Base-by-base conservation (phyloP, 2,797 vertebrate species). In the Bradypus variegatus region DNA sequence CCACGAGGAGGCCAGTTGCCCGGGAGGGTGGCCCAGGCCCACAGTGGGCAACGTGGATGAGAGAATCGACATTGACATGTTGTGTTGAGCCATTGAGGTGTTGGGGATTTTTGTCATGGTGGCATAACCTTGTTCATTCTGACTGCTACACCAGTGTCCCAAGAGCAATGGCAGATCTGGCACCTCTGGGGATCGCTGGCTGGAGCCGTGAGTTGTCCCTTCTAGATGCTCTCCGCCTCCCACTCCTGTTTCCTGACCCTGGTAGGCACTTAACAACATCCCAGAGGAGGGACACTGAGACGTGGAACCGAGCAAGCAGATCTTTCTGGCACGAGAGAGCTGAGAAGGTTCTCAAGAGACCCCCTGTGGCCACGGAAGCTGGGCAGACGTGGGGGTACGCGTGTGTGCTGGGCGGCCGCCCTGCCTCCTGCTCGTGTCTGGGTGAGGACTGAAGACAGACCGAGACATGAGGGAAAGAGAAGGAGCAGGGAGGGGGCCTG, bases 301-400 rank as follows among this genome's bases (percentile, higher is more conserved):
- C 41, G 8, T 45, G 41, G 41, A 45, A 45, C 41, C 41, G 41
- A 45, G 41, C 41, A 8, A 45, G 41, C 41, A 45, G 41, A 45
- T 45, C 41, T 45, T 45, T 45, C 41, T 45, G 41, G 41, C 41
- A 45, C 6, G 41, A 88, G 79, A 16, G 16, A 81, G 55, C 89
- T 73, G 91, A 27, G 70, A 91, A 95, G 75, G 36, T 83, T 95
- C 93, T 85, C 65, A 53, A 53, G 76, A 75, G 87, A 67, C n/a
- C 65, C 38, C 8, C 58, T 25, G 38, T 16, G 45, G 86, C n/a
- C 70, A 67, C 5, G 29, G 48, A 60, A 70, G 53, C 31, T 31
- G 58, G 45, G 41, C 27, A 4, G 31, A 27, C 7, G 23, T 60
- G 77, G 58, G 41, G 10, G 19, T 79, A 53, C 12, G 85, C 7